Conservation (phyloP, 2,888 invertebrate genomes). For the Cecidostiba fungosa region DNA sequence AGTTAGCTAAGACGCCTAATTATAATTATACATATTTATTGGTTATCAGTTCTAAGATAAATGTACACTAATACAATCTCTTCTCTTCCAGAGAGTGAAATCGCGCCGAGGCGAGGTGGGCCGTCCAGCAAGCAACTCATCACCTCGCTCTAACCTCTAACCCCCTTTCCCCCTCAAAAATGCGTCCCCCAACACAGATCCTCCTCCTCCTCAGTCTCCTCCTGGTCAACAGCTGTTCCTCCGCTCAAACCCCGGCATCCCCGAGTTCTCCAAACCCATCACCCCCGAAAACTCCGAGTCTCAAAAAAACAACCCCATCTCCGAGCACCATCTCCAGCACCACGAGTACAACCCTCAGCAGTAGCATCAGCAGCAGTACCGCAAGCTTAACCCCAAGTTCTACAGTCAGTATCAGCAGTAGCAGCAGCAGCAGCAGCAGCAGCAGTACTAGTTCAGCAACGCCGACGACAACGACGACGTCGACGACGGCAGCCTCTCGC, state of each 20-base stretch:
- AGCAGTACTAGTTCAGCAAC: conserved; percentile 49
- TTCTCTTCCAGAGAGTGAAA: background rate
- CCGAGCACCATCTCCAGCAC: conserved; percentile 51
- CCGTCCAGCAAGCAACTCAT: background rate
- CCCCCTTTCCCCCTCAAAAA: background rate
- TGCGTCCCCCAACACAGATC: conserved; percentile 21
- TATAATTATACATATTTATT: no score
- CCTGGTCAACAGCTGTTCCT: conserved; percentile 34
- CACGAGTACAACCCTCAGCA: conserved; percentile 71
- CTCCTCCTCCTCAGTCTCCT: background rate
- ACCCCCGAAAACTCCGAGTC: background rate
- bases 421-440: conserved; percentile 46
- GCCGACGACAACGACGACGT: conserved; percentile 63
- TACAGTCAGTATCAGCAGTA: background rate
- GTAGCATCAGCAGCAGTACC: conserved; percentile 48
- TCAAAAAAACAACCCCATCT: background rate
- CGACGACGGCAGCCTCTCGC: conserved; percentile 73
- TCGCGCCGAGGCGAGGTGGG: background rate
- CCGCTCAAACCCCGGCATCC: background rate
- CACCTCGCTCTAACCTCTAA: background rate
- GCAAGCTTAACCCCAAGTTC: conserved; percentile 35
- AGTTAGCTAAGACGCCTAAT: no score
- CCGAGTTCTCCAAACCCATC: background rate
- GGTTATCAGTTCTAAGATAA: no score
- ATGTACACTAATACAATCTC: no score